These are phyloP conservation scores for Charaxes varanes DNA, from an alignment of 1,140 invertebrate species.

Conservation along the genomic window DNA sequence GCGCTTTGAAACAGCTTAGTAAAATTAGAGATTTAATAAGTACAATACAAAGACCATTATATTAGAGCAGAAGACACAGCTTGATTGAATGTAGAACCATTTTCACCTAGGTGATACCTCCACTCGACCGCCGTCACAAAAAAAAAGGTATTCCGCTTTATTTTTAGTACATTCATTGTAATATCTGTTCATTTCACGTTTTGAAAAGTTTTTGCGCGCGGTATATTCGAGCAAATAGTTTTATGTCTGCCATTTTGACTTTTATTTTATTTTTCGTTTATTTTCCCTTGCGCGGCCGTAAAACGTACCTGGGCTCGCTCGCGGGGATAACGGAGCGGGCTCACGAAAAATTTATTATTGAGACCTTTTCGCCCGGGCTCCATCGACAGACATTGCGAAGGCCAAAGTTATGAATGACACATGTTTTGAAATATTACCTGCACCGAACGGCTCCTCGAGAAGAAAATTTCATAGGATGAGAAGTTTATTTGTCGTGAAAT, in stretches of 20 bases:
- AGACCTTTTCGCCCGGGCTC: constrained; percentile 68
- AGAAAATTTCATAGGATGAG: constrained; percentile 65
- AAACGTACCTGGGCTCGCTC: constrained; percentile 66
- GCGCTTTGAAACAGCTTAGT: too few relatives aligned
- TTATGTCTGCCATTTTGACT: constrained; percentile 71
- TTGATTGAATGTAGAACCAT: too few relatives aligned
- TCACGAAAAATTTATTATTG: constrained; percentile 74
- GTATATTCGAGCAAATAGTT: constrained; percentile 67
- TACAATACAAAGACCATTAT: too few relatives aligned
- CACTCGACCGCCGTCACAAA: background rate
- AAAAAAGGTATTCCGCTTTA: background rate
- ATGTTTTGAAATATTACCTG: constrained; percentile 74
- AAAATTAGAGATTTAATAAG: too few relatives aligned
- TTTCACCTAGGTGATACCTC: too few relatives aligned
- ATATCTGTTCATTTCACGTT: constrained; percentile 44
- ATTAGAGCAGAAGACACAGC: too few relatives aligned
- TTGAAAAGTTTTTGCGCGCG: constrained; percentile 50
- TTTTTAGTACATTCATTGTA: constrained; percentile 18
- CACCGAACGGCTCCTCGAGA: constrained; percentile 61
- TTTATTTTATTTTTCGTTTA: constrained; percentile 74
- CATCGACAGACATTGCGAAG: constrained; percentile 73
- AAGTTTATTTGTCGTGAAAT: constrained; percentile 72
- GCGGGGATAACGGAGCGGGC: constrained; percentile 62
- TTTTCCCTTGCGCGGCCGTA: constrained; percentile 70
- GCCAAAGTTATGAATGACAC: constrained; percentile 73